These are phyloP conservation scores for Drosophila persimilis DNA, from an alignment of 1,140 invertebrate species.

Conservation along the genomic window DNA sequence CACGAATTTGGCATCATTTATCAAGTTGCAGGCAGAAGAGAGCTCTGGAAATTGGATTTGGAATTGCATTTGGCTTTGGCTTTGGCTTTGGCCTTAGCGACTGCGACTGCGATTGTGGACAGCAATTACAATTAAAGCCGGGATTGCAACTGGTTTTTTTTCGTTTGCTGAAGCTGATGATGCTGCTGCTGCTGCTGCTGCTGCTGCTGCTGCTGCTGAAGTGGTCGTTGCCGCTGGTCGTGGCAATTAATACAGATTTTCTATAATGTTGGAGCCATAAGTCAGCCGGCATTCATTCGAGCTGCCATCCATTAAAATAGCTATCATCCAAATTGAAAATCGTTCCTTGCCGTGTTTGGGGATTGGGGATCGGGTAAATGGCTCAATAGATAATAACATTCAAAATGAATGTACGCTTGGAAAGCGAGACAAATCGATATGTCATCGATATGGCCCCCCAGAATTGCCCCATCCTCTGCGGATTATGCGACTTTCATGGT, in stretches of 20 bases:
- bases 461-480: too few relatives aligned
- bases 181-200: constrained; percentile 4
- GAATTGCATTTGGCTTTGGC: constrained; percentile 18
- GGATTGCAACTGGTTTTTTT: constrained; percentile 48
- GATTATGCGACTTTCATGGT: too few relatives aligned
- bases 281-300: constrained; percentile 41
- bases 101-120: constrained; percentile 13
- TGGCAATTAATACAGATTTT: constrained; percentile 67
- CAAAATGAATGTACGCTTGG: constrained; percentile 26
- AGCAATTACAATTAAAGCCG: constrained; percentile 55
- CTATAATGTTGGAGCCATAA: constrained; percentile 43
- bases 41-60: constrained; percentile 31
- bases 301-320: constrained; percentile 65
- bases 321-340: constrained; percentile 69
- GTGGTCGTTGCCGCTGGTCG: constrained; percentile 27
- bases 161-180: constrained; percentile 7
- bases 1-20: constrained; percentile 80
- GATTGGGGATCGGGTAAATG: constrained; percentile 53
- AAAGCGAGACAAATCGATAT: constrained; percentile 41
- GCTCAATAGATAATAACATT: constrained; percentile 60
- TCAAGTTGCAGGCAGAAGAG: constrained; percentile 39
- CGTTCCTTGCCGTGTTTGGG: constrained; percentile 21
- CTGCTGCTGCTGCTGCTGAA: constrained; percentile 1
- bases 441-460: constrained; percentile 4
- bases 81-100: constrained; percentile 27